Evolutionary conservation across 1,140 invertebrate species (phyloP).

Genomic region (Magallana angulata): DNA sequence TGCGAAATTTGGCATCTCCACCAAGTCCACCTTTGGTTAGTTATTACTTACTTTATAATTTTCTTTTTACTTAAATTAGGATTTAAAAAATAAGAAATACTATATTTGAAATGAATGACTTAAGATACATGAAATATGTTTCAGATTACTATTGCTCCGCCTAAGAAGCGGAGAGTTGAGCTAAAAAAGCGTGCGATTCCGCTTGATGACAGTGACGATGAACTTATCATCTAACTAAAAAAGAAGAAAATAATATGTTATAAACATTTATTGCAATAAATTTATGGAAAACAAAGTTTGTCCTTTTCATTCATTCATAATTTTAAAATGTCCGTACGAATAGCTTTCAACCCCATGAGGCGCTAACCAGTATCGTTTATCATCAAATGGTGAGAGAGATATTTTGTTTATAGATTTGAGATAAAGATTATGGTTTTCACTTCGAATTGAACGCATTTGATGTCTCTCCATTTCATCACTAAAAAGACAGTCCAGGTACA

Average conservation of each 20-base stretch:
- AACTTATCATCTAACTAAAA: not conserved
- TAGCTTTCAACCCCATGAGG: not conserved
- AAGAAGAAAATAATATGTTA: no score
- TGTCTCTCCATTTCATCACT: not conserved
- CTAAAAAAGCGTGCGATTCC: not conserved
- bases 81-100: not conserved
- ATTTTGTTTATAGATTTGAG: conserved; percentile 36
- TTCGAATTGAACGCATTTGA: conserved; percentile 34
- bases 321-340: conserved; percentile 1
- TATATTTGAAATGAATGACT: not conserved
- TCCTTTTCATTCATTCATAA: no score
- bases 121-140: no score
- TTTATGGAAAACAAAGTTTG: not conserved
- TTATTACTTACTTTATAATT: not conserved
- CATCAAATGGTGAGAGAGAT: conserved; percentile 31
- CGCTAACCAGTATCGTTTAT: conserved; percentile 28
- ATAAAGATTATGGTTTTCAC: conserved; percentile 18
- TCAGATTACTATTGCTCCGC: no score
- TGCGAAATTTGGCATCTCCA: no score
- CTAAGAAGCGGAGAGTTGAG: no score
- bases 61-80: not conserved
- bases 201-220: not conserved
- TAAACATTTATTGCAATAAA: not conserved
- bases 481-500: conserved; percentile 32
- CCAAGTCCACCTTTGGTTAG: no score